Percentiles rank a stretch among this genome's conserved stretches.
Evolutionary conservation across 2,888 invertebrate genomes (phyloP).

Genomic region (Pseudeuparius sepicola): DNA sequence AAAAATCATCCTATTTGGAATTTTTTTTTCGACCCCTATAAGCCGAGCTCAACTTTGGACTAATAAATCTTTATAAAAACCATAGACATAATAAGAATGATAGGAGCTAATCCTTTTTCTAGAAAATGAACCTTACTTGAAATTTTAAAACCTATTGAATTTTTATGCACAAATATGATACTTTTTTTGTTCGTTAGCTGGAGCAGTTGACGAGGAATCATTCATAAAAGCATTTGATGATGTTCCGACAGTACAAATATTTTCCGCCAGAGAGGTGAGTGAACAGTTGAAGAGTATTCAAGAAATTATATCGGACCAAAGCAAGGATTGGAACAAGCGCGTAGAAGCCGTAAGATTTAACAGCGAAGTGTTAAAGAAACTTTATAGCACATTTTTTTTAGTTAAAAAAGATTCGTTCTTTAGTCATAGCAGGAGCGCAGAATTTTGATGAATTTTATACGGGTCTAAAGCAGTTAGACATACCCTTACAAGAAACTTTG

Average conservation of each 20-base stretch:
- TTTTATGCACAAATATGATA: too few species aligned
- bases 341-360: conserved; percentile 72
- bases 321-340: conserved; percentile 89
- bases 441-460: conserved; percentile 62
- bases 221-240: conserved; percentile 81
- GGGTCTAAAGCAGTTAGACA: conserved; percentile 68
- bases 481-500: conserved; percentile 70
- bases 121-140: too few species aligned
- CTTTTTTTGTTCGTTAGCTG: too few species aligned
- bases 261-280: conserved; percentile 73
- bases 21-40: too few species aligned
- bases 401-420: conserved; percentile 77
- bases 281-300: conserved; percentile 68
- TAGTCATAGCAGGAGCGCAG: conserved; percentile 69
- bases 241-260: conserved; percentile 72
- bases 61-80: too few species aligned
- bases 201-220: conserved; percentile 80
- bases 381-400: conserved; percentile 37
- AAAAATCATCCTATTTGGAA: too few species aligned
- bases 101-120: too few species aligned
- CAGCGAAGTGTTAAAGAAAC: conserved; percentile 1
- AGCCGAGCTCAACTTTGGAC: too few species aligned
- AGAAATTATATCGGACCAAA: conserved; percentile 66
- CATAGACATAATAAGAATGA: too few species aligned
- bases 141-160: too few species aligned